Conservation (phyloP, 2,797 vertebrate genomes). For the Fistularia tabacaria region DNA sequence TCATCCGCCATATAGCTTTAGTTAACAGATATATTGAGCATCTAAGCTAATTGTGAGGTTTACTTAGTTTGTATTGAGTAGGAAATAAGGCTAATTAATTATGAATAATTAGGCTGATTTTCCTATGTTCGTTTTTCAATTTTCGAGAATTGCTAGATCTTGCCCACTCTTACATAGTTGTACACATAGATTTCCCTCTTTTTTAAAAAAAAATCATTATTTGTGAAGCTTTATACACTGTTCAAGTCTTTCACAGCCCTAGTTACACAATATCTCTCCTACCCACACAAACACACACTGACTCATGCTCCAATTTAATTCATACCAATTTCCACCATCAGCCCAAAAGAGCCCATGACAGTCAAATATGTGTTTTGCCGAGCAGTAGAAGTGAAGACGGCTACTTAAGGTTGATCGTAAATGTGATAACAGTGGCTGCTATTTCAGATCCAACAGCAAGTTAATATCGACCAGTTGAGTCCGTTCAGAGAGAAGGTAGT, state of each 20-base stretch:
- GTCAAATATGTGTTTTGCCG: constrained; percentile 42
- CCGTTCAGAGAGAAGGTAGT: constrained; percentile 35
- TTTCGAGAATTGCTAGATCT: neutral
- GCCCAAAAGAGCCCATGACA: constrained; percentile 28
- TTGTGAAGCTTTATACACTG: constrained; percentile 1
- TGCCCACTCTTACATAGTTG: neutral
- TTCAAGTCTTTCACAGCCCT: constrained; percentile 8
- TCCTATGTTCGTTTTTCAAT: no score
- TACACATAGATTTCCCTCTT: neutral
- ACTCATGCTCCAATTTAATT: constrained; percentile 37
- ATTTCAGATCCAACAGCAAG: constrained; percentile 37
- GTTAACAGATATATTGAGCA: no score
- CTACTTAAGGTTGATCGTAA: constrained; percentile 29
- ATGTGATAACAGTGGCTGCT: constrained; percentile 29
- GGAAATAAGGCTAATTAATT: no score
- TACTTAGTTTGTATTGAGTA: no score
- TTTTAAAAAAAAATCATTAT: neutral
- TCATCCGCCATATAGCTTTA: no score
- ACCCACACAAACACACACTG: constrained; percentile 20
- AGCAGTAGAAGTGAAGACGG: constrained; percentile 42
- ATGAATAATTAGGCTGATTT: no score
- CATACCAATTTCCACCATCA: constrained; percentile 41
- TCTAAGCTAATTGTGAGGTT: no score
- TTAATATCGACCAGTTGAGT: constrained; percentile 53
- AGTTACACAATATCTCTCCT: constrained; percentile 10